Evolutionary conservation across 2,797 vertebrate genomes (phyloP), one percentile per base, ranked within the genome.

Genomic region (Siniperca scherzeri): DNA sequence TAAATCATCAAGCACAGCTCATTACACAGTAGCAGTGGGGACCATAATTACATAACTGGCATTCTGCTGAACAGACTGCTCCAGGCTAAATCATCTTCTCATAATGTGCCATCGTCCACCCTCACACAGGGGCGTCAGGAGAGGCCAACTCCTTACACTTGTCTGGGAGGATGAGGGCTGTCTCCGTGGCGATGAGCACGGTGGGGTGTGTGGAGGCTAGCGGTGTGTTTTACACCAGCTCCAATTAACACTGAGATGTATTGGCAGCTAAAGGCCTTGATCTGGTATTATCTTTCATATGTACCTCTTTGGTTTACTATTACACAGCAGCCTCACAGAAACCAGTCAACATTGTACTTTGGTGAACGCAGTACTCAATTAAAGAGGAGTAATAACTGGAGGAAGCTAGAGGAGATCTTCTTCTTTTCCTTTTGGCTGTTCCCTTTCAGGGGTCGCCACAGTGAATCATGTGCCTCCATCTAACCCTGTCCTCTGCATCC

Each of bases 11-110:
- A 68, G 86, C 50, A 66, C 68, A 77, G 81, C 75, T 85, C 85
- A 71, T 88, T 87, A 77, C 83, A 76, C 84, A 73, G 87, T 79
- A 87, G 67, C 81, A 84, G 78, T 3, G 56, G 81, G 89, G 82
- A 80, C 74, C 65, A 30, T 87, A 53, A 88, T 94, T 91, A 93
- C 88, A 88, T 89, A 91, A 94, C 62, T 46, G 56, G 38, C 79
- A 71, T 76, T 86, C 81, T 78, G 87, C 74, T 89, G 75, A 87
- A 88, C 85, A 88, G 83, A 91, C 65, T 64, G 81, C 84, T 84
- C 53, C 0, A n/a, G 36, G 81, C 65, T 80, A 84, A 87, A 85
- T 90, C 88, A 84, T 89, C 81, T 70, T 60, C 80, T 86, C 76
- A 76, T 88, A 80, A 88, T 69, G 69, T 74, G 60, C 78, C 22